Percentiles rank a stretch among this genome's conserved stretches.
These are phyloP conservation scores for Amphimedon queenslandica DNA, from an alignment of 37 sponge, comb jelly and placozoan species.

Conservation along the genomic window DNA sequence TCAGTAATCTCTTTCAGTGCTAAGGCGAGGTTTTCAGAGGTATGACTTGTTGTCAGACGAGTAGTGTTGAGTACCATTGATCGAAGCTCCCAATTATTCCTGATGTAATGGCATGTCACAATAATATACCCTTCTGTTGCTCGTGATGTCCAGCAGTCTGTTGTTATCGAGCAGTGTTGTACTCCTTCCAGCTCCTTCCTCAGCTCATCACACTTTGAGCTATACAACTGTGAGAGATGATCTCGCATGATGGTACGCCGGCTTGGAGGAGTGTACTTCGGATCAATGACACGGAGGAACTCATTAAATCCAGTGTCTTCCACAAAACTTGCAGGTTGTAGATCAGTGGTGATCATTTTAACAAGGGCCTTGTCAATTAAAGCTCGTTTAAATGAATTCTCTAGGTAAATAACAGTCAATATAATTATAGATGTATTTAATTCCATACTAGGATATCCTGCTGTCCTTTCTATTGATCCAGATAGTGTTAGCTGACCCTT, in stretches of 20 bases:
- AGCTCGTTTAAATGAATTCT: background rate
- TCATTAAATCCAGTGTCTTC: background rate
- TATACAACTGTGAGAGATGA: background rate
- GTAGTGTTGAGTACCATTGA: background rate
- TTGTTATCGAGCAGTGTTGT: background rate
- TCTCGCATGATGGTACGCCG: slow-evolving; percentile 2
- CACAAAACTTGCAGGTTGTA: background rate
- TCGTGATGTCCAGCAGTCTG: background rate
- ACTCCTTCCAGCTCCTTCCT: background rate
- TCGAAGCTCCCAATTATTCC: background rate
- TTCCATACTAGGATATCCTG: background rate
- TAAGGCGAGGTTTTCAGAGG: background rate
- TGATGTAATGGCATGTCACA: background rate
- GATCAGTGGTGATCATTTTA: background rate
- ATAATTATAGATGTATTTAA: too few relatives aligned
- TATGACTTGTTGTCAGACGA: background rate
- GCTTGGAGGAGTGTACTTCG: background rate
- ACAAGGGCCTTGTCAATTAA: background rate
- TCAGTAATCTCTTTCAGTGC: slow-evolving; percentile 1
- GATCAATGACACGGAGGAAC: background rate
- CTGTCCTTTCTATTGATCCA: background rate
- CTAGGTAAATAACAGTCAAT: too few relatives aligned
- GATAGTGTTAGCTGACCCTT: background rate
- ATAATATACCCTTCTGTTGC: background rate
- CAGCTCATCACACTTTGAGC: background rate